Conservation (phyloP, 2,113 vertebrate species). For the Accipiter virgatus region DNA sequence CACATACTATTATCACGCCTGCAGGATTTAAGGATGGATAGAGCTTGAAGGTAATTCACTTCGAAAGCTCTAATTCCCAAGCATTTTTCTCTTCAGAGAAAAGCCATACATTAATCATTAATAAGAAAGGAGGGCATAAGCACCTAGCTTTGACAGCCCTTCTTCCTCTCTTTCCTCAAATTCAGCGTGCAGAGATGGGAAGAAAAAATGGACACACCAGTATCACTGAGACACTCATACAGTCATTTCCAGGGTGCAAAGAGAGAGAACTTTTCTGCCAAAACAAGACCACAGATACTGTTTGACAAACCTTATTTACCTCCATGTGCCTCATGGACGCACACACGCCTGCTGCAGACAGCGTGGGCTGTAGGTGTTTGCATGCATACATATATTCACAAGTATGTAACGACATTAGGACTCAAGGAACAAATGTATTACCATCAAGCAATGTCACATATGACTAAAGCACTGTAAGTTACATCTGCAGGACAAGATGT, state of each 20-base stretch:
- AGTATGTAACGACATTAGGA: accelerated
- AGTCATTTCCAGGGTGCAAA: not conserved
- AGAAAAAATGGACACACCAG: not conserved
- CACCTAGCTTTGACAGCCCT: not conserved
- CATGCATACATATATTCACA: accelerated
- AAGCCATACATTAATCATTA: slow-evolving; percentile 39
- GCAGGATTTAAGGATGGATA: not conserved
- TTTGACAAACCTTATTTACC: not conserved
- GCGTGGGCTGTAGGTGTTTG: accelerated
- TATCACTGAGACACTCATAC: not conserved
- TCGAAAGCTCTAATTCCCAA: slow-evolving; percentile 44
- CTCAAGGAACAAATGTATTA: accelerated
- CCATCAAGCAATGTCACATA: not conserved
- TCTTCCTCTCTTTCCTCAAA: not conserved
- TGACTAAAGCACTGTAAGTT: not conserved
- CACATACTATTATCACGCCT: not conserved
- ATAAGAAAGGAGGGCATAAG: not conserved
- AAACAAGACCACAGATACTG: not conserved
- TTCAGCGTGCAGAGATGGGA: not conserved
- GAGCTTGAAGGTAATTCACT: slow-evolving; percentile 28
- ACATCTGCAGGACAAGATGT: not conserved
- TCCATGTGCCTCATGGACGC: accelerated
- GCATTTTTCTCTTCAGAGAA: slow-evolving; percentile 35
- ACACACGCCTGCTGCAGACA: not conserved
- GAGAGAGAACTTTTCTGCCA: not conserved